Base-by-base conservation (phyloP, 92 coral and sea anemone species). In the Scolanthus callimorphus region DNA sequence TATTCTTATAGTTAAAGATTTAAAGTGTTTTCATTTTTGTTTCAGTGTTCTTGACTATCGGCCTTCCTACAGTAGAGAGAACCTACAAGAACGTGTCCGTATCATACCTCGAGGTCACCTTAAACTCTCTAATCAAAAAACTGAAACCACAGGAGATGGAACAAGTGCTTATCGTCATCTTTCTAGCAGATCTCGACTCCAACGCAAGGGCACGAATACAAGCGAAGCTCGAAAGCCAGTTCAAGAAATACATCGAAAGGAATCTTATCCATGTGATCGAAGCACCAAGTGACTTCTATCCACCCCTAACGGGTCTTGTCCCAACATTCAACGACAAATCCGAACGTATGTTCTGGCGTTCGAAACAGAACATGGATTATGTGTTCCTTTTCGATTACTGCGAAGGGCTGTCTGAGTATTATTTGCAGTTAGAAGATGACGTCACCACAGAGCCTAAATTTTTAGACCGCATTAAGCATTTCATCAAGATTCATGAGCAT, bases 401-500 rank as follows among this genome's bases (percentile, higher is more conserved):
- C 29, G 74, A 88, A 24, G 76, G 63, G 21, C 58, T 92, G 3
- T 76, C 96, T 0, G 65, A 74, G 20, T 88, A 84, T 49, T 92
- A 92, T 39, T 51, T 92, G 23, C 98, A 92, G 13, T 68, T 92
- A 37, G 98, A 92, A 55, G 98, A 92, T 43, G 98, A 92, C 71
- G 88, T 92, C 27, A 62, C 46, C n/a, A 60, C 87, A 4, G 59
- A 44, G 38, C 65, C 63, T 17, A 70, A 78, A 57, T 78, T 72
- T 37, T 59, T 88, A 31, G 50, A 38, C 11, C 62, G 57, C 25
- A 88, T 92, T 27, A 65, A 76, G 28, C 29, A 57, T 17, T 83
- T 74, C 54, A 80, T 92, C 25, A 60, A 80, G 57, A 71, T 41
- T 17, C 62, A 54, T 44, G 52, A 47, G 34, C 51, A 49, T 17